Evolutionary conservation across 2,888 invertebrate genomes (phyloP).

Genomic region (Elysia crispata): DNA sequence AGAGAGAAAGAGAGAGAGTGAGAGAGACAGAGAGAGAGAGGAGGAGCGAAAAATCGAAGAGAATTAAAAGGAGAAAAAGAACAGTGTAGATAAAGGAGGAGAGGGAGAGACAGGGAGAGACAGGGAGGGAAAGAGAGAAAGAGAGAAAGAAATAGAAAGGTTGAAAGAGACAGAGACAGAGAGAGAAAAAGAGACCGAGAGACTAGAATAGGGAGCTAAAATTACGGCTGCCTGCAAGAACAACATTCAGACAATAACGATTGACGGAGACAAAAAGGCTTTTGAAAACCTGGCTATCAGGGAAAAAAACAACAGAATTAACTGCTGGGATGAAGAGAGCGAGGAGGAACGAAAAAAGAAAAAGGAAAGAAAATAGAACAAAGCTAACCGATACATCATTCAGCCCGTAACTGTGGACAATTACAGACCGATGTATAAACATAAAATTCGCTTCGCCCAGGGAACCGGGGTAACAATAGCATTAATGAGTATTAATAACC

Average conservation of each 20-base stretch:
- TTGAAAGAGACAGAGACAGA: not conserved
- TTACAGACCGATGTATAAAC: not conserved
- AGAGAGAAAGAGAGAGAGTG: too few species aligned
- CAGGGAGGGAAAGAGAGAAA: conserved; percentile 24
- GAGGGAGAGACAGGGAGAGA: conserved; percentile 19
- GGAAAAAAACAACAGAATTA: too few species aligned
- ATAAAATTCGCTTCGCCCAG: not conserved
- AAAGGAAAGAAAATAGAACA: not conserved
- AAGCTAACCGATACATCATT: too few species aligned
- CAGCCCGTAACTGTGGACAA: not conserved
- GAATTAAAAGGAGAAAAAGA: too few species aligned
- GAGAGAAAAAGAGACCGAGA: too few species aligned
- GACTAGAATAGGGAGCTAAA: not conserved
- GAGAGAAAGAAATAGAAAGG: not conserved
- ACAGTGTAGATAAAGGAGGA: not conserved
- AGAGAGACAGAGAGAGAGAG: not conserved
- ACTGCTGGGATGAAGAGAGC: too few species aligned
- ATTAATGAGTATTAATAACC: not conserved
- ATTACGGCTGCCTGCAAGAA: not conserved
- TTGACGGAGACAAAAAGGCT: not conserved
- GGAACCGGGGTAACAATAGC: not conserved
- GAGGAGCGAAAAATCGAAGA: conserved; percentile 15
- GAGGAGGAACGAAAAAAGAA: too few species aligned
- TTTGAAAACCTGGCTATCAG: not conserved
- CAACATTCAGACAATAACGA: not conserved